Evolutionary conservation across 1,140 invertebrate genomes (phyloP).

Genomic region (Lepidurus packardi): DNA sequence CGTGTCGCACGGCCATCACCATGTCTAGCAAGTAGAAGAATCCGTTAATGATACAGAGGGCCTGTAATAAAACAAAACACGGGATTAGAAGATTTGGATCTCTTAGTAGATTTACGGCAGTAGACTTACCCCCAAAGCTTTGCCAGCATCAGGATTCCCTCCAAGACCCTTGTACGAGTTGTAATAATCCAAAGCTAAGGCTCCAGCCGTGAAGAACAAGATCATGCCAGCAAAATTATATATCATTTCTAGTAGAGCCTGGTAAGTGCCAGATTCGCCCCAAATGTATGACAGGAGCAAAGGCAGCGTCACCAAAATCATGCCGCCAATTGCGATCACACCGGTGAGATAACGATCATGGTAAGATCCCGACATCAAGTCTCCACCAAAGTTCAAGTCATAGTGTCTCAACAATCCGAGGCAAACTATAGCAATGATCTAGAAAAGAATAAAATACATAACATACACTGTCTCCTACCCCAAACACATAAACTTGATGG

Average conservation of each 20-base stretch:
- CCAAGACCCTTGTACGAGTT: conserved; percentile 32
- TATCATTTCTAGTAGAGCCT: conserved; percentile 34
- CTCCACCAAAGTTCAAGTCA: conserved; percentile 36
- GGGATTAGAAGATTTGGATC: neutral
- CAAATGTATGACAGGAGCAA: conserved; percentile 36
- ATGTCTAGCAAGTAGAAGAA: conserved; percentile 35
- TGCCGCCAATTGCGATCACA: conserved; percentile 36
- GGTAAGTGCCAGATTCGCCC: conserved; percentile 35
- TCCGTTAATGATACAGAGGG: conserved; percentile 36
- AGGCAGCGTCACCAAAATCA: conserved; percentile 36
- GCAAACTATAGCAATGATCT: conserved; percentile 35
- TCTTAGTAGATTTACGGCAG: neutral
- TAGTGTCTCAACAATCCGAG: conserved; percentile 35
- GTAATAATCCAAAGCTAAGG: conserved; percentile 35
- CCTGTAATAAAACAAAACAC: conserved; percentile 26
- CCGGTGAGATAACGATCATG: conserved; percentile 35
- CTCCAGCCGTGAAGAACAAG: conserved; percentile 34
- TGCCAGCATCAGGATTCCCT: conserved; percentile 33
- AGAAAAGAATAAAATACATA: conserved; percentile 20
- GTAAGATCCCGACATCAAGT: conserved; percentile 32
- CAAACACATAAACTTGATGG: neutral
- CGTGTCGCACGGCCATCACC: conserved; percentile 34
- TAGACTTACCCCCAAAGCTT: conserved; percentile 34
- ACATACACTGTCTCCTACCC: neutral
- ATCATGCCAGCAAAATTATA: conserved; percentile 34